These are phyloP conservation scores for Bellardia bayeri DNA, from an alignment of 2,888 invertebrate species.

Conservation along the genomic window DNA sequence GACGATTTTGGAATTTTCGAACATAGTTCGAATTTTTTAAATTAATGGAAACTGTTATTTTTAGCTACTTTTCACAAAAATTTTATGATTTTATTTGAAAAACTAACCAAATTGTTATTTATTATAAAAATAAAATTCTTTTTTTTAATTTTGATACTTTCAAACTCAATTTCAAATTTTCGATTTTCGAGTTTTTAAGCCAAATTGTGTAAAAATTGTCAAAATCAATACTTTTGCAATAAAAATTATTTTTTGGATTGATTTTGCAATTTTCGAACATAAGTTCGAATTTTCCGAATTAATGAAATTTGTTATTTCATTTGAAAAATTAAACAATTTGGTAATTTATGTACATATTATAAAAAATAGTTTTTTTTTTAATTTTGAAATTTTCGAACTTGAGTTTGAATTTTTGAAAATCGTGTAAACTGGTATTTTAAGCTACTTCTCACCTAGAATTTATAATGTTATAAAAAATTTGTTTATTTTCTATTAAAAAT, in stretches of 20 bases:
- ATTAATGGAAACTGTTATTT: not conserved
- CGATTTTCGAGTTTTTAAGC: not conserved
- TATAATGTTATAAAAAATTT: no score
- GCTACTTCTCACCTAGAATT: no score
- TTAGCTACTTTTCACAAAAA: no score
- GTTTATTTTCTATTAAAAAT: no score
- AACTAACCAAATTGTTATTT: not conserved
- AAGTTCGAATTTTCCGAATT: constrained; percentile 1
- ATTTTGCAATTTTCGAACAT: not conserved
- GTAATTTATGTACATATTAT: no score
- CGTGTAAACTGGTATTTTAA: no score
- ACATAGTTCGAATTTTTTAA: not conserved
- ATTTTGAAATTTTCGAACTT: no score
- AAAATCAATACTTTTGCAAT: not conserved
- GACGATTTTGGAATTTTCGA: not conserved
- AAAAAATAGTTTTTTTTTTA: no score
- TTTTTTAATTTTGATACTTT: not conserved
- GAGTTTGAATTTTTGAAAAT: no score
- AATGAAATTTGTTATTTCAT: no score
- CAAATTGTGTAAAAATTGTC: not conserved
- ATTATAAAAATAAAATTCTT: not conserved
- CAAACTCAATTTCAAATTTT: constrained; percentile 3
- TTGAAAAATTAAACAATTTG: no score
- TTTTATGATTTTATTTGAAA: no score
- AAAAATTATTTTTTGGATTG: not conserved